Percentiles rank a stretch among this genome's conserved stretches.
Conservation (phyloP, 1,140 invertebrate genomes). For the Dinoponera quadriceps region DNA sequence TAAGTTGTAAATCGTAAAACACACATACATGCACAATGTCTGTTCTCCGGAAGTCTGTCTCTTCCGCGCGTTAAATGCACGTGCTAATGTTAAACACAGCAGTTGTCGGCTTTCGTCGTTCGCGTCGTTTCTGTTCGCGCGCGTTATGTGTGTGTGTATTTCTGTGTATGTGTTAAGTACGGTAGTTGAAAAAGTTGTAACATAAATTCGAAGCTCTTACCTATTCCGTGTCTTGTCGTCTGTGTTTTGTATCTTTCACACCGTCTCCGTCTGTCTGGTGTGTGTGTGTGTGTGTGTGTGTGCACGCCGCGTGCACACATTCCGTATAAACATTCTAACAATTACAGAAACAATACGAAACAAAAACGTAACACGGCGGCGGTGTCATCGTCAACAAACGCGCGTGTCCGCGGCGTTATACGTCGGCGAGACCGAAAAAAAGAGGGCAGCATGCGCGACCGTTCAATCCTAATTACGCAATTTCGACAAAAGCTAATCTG, state of each 20-base stretch:
- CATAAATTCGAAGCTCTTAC: conserved; percentile 28
- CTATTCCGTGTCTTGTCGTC: conserved; percentile 4
- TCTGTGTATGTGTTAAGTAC: not conserved
- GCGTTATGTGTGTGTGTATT: conserved; percentile 8
- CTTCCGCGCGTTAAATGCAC: conserved; percentile 58
- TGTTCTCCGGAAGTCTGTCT: conserved; percentile 62
- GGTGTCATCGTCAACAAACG: conserved; percentile 46
- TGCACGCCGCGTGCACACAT: conserved; percentile 23
- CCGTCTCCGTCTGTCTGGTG: conserved; percentile 29
- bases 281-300: conserved; percentile 11
- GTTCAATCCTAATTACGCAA: not conserved
- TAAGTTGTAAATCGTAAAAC: conserved; percentile 81
- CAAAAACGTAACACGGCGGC: conserved; percentile 75
- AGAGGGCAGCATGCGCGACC: not conserved
- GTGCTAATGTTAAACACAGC: conserved; percentile 46
- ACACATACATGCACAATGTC: conserved; percentile 84
- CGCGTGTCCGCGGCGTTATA: conserved; percentile 14
- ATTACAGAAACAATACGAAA: conserved; percentile 79
- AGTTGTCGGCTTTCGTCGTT: not conserved
- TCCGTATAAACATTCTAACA: conserved; percentile 76
- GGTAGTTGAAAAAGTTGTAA: too few relatives aligned
- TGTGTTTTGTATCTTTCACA: conserved; percentile 3
- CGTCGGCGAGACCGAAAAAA: conserved; percentile 27
- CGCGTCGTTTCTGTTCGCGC: conserved; percentile 20
- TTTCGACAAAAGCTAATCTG: conserved; percentile 37